A percentile compares a stretch with the other conserved stretches of the same genome.
phyloP scores from a whole-genome alignment of 1,140 invertebrate genomes.

The Limonius californicus region DNA sequence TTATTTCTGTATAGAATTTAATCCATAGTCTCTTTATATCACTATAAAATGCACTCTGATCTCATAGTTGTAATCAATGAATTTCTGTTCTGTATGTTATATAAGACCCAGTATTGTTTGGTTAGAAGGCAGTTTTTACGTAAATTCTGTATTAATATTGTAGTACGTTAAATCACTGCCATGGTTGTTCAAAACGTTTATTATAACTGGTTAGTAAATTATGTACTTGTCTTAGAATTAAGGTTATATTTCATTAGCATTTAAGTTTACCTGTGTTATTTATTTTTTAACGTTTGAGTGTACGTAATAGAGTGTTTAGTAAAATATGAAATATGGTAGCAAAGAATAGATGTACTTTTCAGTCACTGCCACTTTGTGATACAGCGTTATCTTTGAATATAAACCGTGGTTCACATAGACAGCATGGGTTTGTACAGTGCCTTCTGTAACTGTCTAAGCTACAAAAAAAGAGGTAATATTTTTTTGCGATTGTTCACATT shows the following conservation, averaged over 20 bases:
- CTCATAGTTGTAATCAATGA: constrained; percentile 8
- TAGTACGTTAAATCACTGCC: neutral
- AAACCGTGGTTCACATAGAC: constrained; percentile 19
- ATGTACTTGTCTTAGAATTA: neutral
- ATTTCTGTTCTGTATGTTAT: neutral
- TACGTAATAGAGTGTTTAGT: constrained; percentile 12
- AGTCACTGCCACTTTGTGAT: constrained; percentile 27
- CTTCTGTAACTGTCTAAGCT: constrained; percentile 17
- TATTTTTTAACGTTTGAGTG: constrained; percentile 9
- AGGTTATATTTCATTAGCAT: constrained; percentile 17
- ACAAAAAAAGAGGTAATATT: neutral
- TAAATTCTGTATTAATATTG: neutral
- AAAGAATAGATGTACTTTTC: constrained; percentile 18
- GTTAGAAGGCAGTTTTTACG: neutral
- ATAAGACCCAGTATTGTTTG: neutral
- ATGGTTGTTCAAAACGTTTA: constrained; percentile 4
- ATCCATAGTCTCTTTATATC: neutral
- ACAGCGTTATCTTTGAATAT: constrained; percentile 16
- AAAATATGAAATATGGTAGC: constrained; percentile 13
- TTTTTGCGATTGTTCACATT: constrained; percentile 9
- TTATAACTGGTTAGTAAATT: constrained; percentile 18
- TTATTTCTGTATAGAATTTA: neutral
- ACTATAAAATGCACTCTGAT: constrained; percentile 3
- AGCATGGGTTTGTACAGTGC: constrained; percentile 25
- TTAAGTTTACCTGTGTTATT: constrained; percentile 16